Conservation (phyloP, 1,140 invertebrate species). For the Philotrypesis tridentata region DNA sequence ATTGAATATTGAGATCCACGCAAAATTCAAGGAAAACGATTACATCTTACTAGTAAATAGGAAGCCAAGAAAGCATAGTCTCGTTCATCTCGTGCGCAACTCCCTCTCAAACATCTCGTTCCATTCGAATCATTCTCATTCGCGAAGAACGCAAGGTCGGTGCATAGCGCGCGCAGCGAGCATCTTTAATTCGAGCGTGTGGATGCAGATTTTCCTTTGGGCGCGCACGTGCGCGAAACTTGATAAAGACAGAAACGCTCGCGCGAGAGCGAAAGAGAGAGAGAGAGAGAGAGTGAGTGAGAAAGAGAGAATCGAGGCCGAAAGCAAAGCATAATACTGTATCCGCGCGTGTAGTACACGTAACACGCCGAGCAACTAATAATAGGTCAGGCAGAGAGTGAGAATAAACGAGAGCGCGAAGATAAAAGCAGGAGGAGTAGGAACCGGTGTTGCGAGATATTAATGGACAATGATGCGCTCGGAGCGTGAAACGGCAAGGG, state of each 20-base stretch:
- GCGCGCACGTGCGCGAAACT: neutral
- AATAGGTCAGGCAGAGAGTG: neutral
- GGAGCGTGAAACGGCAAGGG: neutral
- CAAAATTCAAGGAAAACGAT: too few relatives aligned
- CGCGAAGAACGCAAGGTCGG: too few relatives aligned
- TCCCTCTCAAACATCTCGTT: too few relatives aligned
- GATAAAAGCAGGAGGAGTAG: neutral
- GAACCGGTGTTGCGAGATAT: neutral
- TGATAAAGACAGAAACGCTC: neutral
- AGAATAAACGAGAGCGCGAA: neutral
- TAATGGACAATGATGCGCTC: neutral
- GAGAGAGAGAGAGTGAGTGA: neutral
- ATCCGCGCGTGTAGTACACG: neutral
- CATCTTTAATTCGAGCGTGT: neutral
- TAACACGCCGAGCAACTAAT: neutral
- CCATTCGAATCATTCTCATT: too few relatives aligned
- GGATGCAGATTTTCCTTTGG: neutral
- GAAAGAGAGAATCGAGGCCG: neutral
- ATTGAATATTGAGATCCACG: too few relatives aligned
- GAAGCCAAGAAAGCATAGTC: too few relatives aligned
- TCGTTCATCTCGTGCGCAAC: too few relatives aligned
- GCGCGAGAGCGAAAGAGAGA: neutral
- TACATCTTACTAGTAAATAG: too few relatives aligned
- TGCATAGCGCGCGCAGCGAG: neutral
- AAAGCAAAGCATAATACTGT: neutral